Base-by-base conservation (phyloP, 2,888 invertebrate species). In the Tetrapedia diversipes region DNA sequence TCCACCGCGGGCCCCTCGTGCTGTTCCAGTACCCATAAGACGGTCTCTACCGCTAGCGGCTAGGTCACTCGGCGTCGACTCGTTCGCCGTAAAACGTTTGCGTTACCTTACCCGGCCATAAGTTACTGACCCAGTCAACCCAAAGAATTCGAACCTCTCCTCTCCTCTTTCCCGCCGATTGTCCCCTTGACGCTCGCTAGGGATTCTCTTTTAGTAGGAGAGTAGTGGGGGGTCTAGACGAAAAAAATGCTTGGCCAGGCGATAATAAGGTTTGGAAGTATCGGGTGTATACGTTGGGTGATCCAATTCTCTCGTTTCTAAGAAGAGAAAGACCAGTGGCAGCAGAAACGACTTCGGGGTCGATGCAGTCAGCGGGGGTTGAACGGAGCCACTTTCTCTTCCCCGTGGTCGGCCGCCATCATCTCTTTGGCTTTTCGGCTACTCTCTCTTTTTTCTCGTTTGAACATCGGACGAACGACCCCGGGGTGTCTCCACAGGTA, bases 101-200 rank as follows among this genome's bases (percentile, higher is more conserved):
- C 72, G 77, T 67, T 73, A 59, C 71, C 70, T 64, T 61, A 70
- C 80, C n/a, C n/a, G 80, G 73, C 82, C 86, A 86, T 86, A 88
- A 89, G 89, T 89, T 88, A 89, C 90, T 90, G 90, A 91, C 90
- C 90, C 83, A 89, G 86, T 90, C 89, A 89, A 90, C 86, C 60
- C 32, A 54, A n/a, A n/a, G n/a, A n/a, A 61, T 67, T 63, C 71
- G 56, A 53, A 53, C 63, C 32, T 37, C n/a, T 14, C 37, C 39
- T 27, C 27, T n/a, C 32, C 49, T 41, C 41, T n/a, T 56, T n/a
- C n/a, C n/a, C n/a, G n/a, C 54, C 16, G 54, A 56, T 76, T 71
- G 41, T 19, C 45, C 53, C 59, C 19, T 43, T n/a, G n/a, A n/a
- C n/a, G 3, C 24, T 37, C 56, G 16, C 1, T 37, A 19, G 29